phyloP scores from a whole-genome alignment of 2,888 invertebrate species.

The Cataglyphis altisquamis region DNA sequence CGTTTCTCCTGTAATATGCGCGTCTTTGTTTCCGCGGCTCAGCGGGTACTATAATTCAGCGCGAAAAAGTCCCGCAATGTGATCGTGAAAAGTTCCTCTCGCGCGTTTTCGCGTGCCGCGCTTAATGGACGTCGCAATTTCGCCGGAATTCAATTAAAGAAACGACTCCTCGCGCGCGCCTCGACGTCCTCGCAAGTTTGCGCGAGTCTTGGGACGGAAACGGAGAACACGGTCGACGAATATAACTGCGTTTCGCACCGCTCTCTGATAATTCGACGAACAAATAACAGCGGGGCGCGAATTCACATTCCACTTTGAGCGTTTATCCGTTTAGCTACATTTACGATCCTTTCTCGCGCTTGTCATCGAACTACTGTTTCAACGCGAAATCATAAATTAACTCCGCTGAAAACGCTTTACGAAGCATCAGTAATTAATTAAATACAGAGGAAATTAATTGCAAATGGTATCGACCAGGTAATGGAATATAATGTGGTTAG shows the following conservation, averaged over 20 bases:
- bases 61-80: background rate
- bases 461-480: background rate
- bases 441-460: constrained; percentile 43
- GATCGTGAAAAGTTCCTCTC: constrained; percentile 41
- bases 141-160: constrained; percentile 72
- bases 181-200: constrained; percentile 40
- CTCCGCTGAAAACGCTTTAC: constrained; percentile 21
- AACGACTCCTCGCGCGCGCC: constrained; percentile 45
- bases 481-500: constrained; percentile 36
- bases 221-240: constrained; percentile 33
- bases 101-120: constrained; percentile 61
- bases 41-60: constrained; percentile 5
- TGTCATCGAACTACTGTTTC: constrained; percentile 16
- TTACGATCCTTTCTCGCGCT: constrained; percentile 18
- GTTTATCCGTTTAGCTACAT: constrained; percentile 32
- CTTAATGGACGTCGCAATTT: constrained; percentile 74
- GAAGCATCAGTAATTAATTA: constrained; percentile 34
- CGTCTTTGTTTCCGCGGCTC: background rate
- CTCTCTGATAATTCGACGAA: constrained; percentile 31
- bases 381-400: constrained; percentile 40
- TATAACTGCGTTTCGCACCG: constrained; percentile 28
- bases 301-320: constrained; percentile 13
- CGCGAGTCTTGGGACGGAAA: constrained; percentile 20
- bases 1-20: background rate
- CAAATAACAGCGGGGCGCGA: constrained; percentile 31